Evolutionary conservation across 2,113 vertebrate genomes (phyloP), one percentile per base, ranked within the genome.

Genomic region (Xiphophorus hellerii): DNA sequence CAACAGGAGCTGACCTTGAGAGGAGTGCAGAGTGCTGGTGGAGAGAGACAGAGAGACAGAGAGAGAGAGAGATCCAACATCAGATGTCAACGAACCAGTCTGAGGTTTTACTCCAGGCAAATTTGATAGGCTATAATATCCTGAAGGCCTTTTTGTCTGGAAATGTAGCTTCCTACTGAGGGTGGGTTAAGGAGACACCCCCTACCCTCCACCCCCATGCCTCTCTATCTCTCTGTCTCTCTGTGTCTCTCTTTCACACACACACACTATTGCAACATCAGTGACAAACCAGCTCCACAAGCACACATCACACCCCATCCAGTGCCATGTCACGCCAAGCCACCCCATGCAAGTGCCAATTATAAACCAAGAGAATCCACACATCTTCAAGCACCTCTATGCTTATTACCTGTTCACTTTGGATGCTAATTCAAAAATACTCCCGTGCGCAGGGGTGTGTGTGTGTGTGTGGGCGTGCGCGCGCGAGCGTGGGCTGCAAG

Each of bases 1-100:
- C 86, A 90, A 85, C 82, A 87, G 70, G 83, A 81, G 73, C 90
- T 94, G 93, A 94, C 94, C 94, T 95, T 95, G 92, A 93, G 82
- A 88, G 64, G 48, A 70, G 78, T 83, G 77, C 78, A 77, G 77
- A 87, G 85, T 77, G 65, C 72, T 39, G 58, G 78, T 33, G 30
- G 29, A 62, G 58, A 48, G 65, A 58, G 14, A 37, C 1, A 42
- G 39, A 42, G 14, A 42, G 14, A 42, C 8, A 13, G 14, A 29
- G 3, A 42, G 39, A 42, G 39, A 42, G 39, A 15, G 14, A 15
- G 13, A 42, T 3, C 25, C 77, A 64, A 64, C 74, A 68, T 22
- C 62, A 68, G 15, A 69, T 1, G 51, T 58, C 10, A 73, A 54
- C 31, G 44, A 20, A 48, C n/a, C 66, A 48, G 42, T 27, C 58